Evolutionary conservation across 2,888 invertebrate genomes (phyloP).

Genomic region (Philonicus albiceps): DNA sequence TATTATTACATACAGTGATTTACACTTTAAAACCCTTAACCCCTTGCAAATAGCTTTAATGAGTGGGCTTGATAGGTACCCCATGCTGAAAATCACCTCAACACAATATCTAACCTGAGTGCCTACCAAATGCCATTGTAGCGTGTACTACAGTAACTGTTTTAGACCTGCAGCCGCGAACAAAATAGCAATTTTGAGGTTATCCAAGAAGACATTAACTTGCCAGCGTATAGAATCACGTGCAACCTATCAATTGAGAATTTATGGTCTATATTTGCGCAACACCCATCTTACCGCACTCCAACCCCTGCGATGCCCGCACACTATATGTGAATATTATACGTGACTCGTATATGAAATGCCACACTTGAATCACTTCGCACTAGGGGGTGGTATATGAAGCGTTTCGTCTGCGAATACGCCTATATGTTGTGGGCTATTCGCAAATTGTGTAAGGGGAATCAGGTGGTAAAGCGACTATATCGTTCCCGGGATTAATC

Average conservation of each 20-base stretch:
- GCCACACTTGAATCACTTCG: background rate
- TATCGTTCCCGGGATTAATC: background rate
- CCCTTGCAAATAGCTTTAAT: background rate
- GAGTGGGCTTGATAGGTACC: background rate
- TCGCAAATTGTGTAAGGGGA: background rate
- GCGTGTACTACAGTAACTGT: background rate
- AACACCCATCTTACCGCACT: background rate
- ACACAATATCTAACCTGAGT: background rate
- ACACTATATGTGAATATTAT: conserved; percentile 23
- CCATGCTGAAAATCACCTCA: background rate
- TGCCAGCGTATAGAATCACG: conserved; percentile 26
- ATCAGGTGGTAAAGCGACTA: background rate
- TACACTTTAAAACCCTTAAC: background rate
- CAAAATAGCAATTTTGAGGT: conserved; percentile 19
- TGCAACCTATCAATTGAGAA: conserved; percentile 29
- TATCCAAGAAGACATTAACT: conserved; percentile 24
- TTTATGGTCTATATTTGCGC: conserved; percentile 34
- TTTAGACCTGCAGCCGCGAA: background rate
- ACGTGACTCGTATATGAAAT: conserved; percentile 21
- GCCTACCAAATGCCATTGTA: background rate
- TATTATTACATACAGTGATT: background rate
- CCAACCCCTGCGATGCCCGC: background rate
- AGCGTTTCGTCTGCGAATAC: background rate
- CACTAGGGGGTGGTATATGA: background rate
- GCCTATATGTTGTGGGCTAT: background rate